Evolutionary conservation across 2,113 vertebrate genomes (phyloP), one percentile per base, ranked within the genome.

Genomic region (Dipodomys spectabilis): DNA sequence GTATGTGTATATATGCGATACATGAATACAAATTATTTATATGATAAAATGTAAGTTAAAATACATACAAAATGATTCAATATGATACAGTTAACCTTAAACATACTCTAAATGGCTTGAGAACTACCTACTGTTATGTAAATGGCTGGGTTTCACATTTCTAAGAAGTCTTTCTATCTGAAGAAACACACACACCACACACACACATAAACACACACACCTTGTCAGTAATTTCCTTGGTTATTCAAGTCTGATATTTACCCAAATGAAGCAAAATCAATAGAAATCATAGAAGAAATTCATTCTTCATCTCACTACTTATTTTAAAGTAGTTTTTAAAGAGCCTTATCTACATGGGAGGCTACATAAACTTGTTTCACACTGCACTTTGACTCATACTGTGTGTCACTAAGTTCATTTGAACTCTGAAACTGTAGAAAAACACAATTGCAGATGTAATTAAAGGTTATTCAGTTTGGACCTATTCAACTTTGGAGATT

Each of bases 231-330:
- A 22, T 82, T 93, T 88, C 7, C 32, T 39, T 80, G 12, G 22
- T 91, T 84, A 91, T 71, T 88, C 64, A 89, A 32, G 12, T 91
- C 6, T 95, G 89, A 90, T 93, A 74, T 39, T 64, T 60, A 69
- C 20, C 13, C 86, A 16, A 44, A 35, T 28, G 25, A 64, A 71
- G 75, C 8, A 95, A 69, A 7, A 44, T 25, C 15, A 86, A 13
- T 57, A 57, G 53, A 18, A 57, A 57, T 57, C 15, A 62, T 57
- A 49, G 62, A 94, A 86, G 39, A 62, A 85, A 80, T 86, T 73
- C 28, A 92, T 77, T 13, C 65, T 94, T 91, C 74, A 93, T 45
- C 92, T 39, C 69, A 71, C n/a, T 67, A 27, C 28, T 2, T 57
- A n/a, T 86, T 90, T 90, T 68, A 92, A 93, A 22, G 19, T 65